Percentiles rank a stretch among this genome's conserved stretches.
These are phyloP conservation scores for Drosophila barbarae DNA, from an alignment of 2,888 invertebrate genomes.

Conservation along the genomic window DNA sequence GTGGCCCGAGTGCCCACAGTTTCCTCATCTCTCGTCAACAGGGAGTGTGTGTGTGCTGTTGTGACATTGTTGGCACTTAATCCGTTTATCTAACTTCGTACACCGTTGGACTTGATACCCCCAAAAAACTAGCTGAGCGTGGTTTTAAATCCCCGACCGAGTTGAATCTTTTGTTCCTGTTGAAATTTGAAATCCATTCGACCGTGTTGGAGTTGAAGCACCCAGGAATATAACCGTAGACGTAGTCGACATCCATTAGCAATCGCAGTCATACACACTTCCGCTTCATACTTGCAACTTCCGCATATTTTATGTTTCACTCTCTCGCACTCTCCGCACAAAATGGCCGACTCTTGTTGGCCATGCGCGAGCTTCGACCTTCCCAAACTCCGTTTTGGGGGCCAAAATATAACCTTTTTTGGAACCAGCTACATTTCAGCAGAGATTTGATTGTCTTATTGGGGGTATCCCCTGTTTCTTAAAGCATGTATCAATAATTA, in stretches of 20 bases:
- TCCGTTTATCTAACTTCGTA: slow-evolving; percentile 80
- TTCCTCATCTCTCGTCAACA: neutral
- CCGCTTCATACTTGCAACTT: slow-evolving; percentile 76
- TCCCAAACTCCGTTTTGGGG: slow-evolving; percentile 22
- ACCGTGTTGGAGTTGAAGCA: slow-evolving; percentile 41
- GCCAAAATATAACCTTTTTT: slow-evolving; percentile 31
- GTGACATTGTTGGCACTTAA: slow-evolving; percentile 76
- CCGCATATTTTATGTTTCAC: slow-evolving; percentile 66
- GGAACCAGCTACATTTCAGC: slow-evolving; percentile 15
- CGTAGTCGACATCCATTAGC: slow-evolving; percentile 71
- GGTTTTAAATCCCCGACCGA: slow-evolving; percentile 54
- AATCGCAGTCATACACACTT: slow-evolving; percentile 75
- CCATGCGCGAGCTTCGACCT: slow-evolving; percentile 63
- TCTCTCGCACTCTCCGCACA: slow-evolving; percentile 46
- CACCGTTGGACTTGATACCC: slow-evolving; percentile 78
- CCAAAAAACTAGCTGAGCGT: slow-evolving; percentile 58
- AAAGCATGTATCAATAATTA: neutral
- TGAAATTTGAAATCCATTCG: slow-evolving; percentile 67
- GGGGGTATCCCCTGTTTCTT: neutral
- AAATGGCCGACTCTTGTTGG: slow-evolving; percentile 69
- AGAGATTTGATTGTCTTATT: slow-evolving; percentile 4
- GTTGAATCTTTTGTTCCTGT: slow-evolving; percentile 51
- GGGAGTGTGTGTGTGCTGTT: slow-evolving; percentile 27
- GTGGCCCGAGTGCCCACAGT: neutral
- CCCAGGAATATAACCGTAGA: neutral